phyloP scores from a whole-genome alignment of 2,888 invertebrate species.

The Laspeyria flexula region DNA sequence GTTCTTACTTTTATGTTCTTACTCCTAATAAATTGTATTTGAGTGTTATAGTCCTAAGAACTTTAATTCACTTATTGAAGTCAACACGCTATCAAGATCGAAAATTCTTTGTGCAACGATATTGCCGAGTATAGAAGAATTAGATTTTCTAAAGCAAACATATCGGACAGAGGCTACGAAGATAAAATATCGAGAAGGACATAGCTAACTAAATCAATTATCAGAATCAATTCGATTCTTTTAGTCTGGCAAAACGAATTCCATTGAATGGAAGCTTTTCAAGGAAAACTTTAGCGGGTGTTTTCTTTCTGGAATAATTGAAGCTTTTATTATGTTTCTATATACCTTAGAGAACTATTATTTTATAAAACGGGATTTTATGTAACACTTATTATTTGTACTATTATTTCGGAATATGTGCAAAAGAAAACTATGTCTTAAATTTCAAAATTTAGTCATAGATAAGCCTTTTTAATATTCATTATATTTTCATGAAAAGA shows the following conservation, averaged over 20 bases:
- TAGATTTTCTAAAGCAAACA: conserved; percentile 28
- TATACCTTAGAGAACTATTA: no score
- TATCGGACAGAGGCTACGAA: conserved; percentile 17
- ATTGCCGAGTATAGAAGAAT: conserved; percentile 19
- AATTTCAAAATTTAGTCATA: no score
- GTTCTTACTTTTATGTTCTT: no score
- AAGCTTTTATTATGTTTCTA: neutral
- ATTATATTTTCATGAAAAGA: no score
- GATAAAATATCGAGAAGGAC: conserved; percentile 32
- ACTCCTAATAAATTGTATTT: neutral
- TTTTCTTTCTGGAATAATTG: conserved; percentile 1
- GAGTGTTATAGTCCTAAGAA: neutral
- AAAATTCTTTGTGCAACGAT: conserved; percentile 1
- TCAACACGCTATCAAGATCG: neutral
- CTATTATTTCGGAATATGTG: no score
- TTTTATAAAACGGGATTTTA: no score
- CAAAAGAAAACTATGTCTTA: no score
- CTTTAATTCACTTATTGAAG: conserved; percentile 6
- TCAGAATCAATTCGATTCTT: conserved; percentile 41
- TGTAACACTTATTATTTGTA: no score
- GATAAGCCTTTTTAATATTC: no score
- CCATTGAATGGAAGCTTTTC: conserved; percentile 29
- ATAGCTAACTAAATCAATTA: conserved; percentile 44
- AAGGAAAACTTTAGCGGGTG: conserved; percentile 17
- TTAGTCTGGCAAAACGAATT: conserved; percentile 31